Evolutionary conservation across 2,797 vertebrate genomes (phyloP).

Genomic region (Pampus argenteus): DNA sequence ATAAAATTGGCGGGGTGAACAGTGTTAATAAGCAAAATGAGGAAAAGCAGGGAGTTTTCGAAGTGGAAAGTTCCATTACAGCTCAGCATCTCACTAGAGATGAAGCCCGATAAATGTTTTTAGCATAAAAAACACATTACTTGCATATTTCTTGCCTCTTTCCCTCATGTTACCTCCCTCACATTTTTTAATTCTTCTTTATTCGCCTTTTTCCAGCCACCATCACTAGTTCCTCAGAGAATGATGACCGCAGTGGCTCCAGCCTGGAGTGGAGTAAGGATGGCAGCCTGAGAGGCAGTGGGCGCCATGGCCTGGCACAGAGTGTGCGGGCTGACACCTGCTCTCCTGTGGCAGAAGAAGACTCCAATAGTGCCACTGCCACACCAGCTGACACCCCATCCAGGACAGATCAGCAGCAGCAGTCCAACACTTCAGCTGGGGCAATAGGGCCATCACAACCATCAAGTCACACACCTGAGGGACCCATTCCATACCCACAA

Average conservation of each 20-base stretch:
- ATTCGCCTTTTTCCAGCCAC: constrained; percentile 86
- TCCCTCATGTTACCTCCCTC: constrained; percentile 22
- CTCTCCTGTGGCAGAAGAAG: constrained; percentile 97
- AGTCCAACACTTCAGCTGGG: constrained; percentile 59
- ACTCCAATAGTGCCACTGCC: constrained; percentile 76
- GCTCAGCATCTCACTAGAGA: constrained; percentile 38
- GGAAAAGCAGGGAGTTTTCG: constrained; percentile 39
- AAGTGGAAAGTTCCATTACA: constrained; percentile 56
- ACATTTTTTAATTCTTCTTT: constrained; percentile 12
- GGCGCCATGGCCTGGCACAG: constrained; percentile 88
- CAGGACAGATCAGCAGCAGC: constrained; percentile 77
- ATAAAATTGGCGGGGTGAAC: constrained; percentile 50
- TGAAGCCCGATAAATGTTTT: constrained; percentile 52
- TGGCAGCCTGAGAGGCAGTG: constrained; percentile 89
- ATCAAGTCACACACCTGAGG: constrained; percentile 82
- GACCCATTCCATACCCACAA: constrained; percentile 87
- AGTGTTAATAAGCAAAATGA: constrained; percentile 62
- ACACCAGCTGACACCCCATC: constrained; percentile 73
- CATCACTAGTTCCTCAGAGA: constrained; percentile 98
- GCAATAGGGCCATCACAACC: constrained; percentile 64
- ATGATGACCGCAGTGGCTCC: constrained; percentile 97
- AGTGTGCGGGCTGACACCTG: constrained; percentile 91
- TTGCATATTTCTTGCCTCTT: constrained; percentile 9
- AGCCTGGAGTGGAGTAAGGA: constrained; percentile 99
- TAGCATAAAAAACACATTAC: constrained; percentile 25